phyloP scores from a whole-genome alignment of 2,113 vertebrate species.

The Engraulis encrasicolus region DNA sequence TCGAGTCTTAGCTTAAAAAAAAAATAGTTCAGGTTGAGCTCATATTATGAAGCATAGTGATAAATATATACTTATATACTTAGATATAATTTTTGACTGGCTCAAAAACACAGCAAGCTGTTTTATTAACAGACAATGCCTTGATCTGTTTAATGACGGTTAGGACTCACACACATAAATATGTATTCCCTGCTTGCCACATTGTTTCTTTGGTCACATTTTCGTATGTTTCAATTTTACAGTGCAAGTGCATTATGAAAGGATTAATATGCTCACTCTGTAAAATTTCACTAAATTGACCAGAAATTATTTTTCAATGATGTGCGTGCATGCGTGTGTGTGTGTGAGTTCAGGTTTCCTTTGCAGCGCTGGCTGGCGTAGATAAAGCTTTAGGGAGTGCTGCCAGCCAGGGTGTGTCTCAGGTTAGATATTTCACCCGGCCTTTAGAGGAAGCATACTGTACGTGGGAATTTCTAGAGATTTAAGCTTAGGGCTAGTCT shows the following conservation, averaged over 20 bases:
- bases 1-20: no score
- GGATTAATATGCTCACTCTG: not conserved
- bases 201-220: not conserved
- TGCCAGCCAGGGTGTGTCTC: not conserved
- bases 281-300: not conserved
- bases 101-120: no score
- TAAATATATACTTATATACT: no score
- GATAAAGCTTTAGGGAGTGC: not conserved
- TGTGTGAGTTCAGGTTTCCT: not conserved
- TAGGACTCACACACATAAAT: no score
- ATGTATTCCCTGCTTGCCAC: not conserved
- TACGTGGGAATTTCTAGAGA: not conserved
- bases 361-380: not conserved
- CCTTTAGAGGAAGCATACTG: not conserved
- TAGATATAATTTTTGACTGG: not conserved
- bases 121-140: no score
- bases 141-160: no score
- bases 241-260: not conserved
- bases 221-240: not conserved
- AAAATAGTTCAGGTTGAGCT: no score
- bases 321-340: no score
- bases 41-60: no score
- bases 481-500: no score
- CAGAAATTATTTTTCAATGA: not conserved
- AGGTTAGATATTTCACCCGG: not conserved